Evolutionary conservation across 1,140 invertebrate genomes (phyloP).

Genomic region (Akabosia matsudoensis): DNA sequence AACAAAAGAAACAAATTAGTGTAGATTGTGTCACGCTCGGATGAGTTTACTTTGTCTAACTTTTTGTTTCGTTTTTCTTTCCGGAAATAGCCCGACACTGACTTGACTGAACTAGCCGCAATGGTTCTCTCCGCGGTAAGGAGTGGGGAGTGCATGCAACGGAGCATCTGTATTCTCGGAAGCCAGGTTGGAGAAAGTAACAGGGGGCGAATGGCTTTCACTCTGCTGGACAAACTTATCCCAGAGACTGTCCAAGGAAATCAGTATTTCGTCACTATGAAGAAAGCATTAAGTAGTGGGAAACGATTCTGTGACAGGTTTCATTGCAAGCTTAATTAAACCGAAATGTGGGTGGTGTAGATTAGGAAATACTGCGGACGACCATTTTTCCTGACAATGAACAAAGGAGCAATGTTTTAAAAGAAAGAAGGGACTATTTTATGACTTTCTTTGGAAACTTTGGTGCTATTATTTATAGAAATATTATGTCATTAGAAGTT

Average conservation of each 20-base stretch:
- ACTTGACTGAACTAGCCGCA: slow-evolving; percentile 36
- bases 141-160: slow-evolving; percentile 45
- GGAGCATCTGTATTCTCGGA: slow-evolving; percentile 40
- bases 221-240: slow-evolving; percentile 37
- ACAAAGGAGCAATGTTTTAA: background rate
- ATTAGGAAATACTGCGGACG: no score
- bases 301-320: slow-evolving; percentile 35
- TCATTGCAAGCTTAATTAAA: slow-evolving; percentile 2
- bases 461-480: background rate
- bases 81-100: slow-evolving; percentile 35
- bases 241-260: slow-evolving; percentile 32
- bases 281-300: slow-evolving; percentile 33
- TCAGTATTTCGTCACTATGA: slow-evolving; percentile 37
- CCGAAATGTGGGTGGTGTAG: background rate
- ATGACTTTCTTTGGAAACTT: background rate
- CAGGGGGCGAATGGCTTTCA: slow-evolving; percentile 27
- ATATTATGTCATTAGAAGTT: background rate
- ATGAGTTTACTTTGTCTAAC: background rate
- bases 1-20: background rate
- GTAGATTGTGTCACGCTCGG: background rate
- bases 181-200: slow-evolving; percentile 30
- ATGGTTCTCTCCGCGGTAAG: slow-evolving; percentile 41
- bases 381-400: no score
- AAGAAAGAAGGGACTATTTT: background rate
- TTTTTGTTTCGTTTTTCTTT: background rate